These are phyloP conservation scores for Brachionus paranguensis DNA, from an alignment of 1,140 invertebrate species.

Conservation along the genomic window DNA sequence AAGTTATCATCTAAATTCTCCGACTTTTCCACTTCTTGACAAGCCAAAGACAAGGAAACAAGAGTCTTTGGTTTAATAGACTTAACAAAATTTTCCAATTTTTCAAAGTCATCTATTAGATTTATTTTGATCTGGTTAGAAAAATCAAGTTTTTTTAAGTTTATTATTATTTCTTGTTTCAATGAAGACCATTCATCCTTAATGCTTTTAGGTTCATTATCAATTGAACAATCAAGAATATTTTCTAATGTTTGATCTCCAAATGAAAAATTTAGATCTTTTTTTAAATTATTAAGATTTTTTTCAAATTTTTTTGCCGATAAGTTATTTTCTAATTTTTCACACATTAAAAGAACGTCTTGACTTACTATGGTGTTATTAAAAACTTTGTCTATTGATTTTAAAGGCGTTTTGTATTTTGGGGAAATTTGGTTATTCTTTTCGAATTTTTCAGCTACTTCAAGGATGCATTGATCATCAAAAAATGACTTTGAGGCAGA, in stretches of 20 bases:
- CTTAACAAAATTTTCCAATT: background rate
- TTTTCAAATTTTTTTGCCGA: background rate
- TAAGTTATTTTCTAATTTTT: conserved; percentile 12
- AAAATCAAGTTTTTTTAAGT: background rate
- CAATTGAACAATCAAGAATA: background rate
- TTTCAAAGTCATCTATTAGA: background rate
- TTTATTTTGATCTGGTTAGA: background rate
- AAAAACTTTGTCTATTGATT: background rate
- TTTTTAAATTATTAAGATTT: background rate
- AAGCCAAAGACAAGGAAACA: background rate
- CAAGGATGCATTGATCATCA: background rate
- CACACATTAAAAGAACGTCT: conserved; percentile 2
- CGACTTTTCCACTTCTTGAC: background rate
- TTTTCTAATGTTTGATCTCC: conserved; percentile 13
- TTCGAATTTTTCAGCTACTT: background rate
- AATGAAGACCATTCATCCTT: background rate
- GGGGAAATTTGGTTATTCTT: background rate
- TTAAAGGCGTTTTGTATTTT: conserved; percentile 1
- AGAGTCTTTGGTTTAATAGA: background rate
- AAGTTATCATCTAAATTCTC: background rate
- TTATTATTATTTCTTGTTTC: background rate
- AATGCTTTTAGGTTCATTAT: background rate
- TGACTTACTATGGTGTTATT: background rate
- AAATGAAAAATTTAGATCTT: conserved; percentile 1
- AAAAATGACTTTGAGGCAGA: background rate